Percentiles rank a stretch among this genome's conserved stretches.
phyloP scores from a whole-genome alignment of 2,888 invertebrate species.

The Ellobium chinense region DNA sequence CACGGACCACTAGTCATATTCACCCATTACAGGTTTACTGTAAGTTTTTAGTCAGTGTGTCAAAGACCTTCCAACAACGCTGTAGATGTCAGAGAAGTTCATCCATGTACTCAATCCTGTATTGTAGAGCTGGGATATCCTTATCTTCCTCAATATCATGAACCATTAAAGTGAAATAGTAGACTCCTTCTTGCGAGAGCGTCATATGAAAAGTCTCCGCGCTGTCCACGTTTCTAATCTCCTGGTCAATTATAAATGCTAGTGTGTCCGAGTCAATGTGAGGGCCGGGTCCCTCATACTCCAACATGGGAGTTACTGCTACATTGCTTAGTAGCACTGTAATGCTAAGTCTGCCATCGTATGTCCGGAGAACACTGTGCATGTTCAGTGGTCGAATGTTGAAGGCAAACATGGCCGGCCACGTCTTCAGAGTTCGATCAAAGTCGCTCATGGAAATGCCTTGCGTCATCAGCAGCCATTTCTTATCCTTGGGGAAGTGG shows the following conservation, averaged over 20 bases:
- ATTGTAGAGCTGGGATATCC: slow-evolving; percentile 69
- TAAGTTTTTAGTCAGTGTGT: no score
- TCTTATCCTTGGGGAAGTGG: slow-evolving; percentile 67
- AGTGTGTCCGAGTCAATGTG: slow-evolving; percentile 62
- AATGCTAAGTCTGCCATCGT: slow-evolving; percentile 67
- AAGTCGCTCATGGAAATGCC: slow-evolving; percentile 60
- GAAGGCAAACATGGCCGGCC: slow-evolving; percentile 72
- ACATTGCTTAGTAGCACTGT: slow-evolving; percentile 66
- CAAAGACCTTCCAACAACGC: no score
- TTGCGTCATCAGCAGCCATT: slow-evolving; percentile 66
- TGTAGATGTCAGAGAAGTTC: slow-evolving; percentile 60
- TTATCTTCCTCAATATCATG: slow-evolving; percentile 67
- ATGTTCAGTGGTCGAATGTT: slow-evolving; percentile 69
- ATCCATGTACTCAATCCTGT: slow-evolving; percentile 65
- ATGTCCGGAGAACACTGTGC: slow-evolving; percentile 66
- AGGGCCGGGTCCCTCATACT: slow-evolving; percentile 66
- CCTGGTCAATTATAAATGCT: slow-evolving; percentile 65
- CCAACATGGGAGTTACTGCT: slow-evolving; percentile 68
- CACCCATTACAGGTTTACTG: no score
- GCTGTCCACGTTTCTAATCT: slow-evolving; percentile 67
- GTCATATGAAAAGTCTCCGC: slow-evolving; percentile 70
- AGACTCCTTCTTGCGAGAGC: slow-evolving; percentile 68
- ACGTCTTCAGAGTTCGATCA: slow-evolving; percentile 65
- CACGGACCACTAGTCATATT: no score
- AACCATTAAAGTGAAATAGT: slow-evolving; percentile 68